Evolutionary conservation across 2,888 invertebrate species (phyloP), one percentile per base, ranked within the genome.

Genomic region (Caenorhabditis drosophilae): DNA sequence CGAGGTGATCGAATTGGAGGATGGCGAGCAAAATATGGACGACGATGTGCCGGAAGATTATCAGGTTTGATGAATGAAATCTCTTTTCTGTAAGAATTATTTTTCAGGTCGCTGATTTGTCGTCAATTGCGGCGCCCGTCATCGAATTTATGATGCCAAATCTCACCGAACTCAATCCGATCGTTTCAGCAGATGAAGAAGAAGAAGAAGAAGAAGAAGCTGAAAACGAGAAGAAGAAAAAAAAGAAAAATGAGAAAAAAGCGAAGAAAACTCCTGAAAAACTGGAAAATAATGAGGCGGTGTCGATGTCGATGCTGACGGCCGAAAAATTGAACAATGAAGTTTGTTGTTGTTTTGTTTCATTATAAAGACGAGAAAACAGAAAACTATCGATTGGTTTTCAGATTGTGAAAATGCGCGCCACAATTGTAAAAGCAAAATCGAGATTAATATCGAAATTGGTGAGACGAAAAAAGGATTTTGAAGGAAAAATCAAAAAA

Each of bases 61-160:
- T 31, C 20, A 55, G 46, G 56, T 66, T n/a, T 22, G 23, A 42
- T 45, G 15, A n/a, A 26, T n/a, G 23, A n/a, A 4, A 7, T 6
- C n/a, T 26, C 15, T 15, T n/a, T 26, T 41, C n/a, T 20, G 6
- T 16, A 38, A 38, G 6, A n/a, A n/a, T 6, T 6, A 38, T 9
- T 41, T 34, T 42, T 31, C 26, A 52, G 52, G 34, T 44, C 12
- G 16, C 56, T 23, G 60, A 67, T 41, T 60, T 67, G 67, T 57
- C 60, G 0, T 16, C 49, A 7, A 56, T 67, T 31, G 48, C 53
- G 0, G 58, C 67, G 2, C 67, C 67, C 2, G 50, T 67, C n/a
- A 67, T 67, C 38, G 57, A 52, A 18, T 67, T 67, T 25, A 57
- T 51, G 23, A 38, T 67, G 49, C 60, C 67, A 11, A 61, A 67